Evolutionary conservation across 2,113 vertebrate genomes (phyloP), one percentile per base, ranked within the genome.

Genomic region (Grus americana): DNA sequence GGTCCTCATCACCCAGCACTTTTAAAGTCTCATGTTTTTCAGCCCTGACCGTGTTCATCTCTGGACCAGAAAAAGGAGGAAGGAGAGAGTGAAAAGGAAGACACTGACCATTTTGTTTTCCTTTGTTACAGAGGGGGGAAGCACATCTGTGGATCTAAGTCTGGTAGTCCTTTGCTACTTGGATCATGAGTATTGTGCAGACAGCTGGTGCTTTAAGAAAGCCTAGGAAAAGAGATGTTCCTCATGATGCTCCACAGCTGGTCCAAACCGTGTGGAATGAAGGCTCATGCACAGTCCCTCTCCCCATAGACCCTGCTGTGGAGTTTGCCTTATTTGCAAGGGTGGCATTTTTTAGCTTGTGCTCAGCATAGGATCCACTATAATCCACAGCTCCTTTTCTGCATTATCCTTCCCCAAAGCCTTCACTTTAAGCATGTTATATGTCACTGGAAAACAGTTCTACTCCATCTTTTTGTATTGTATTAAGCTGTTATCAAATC

Each of bases 31-130:
- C 8, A 3, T 19, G 11, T 8, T 58, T 93, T 92, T 66, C 40
- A 85, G 36, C 16, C 27, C 11, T 10, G 7, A 70, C 3, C 0
- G 0, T 2, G 2, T 71, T 63, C 11, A 15, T 30, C 29, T 50
- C 24, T 29, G 42, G 24, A 79, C 10, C 21, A 81, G 40, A 70
- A 80, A 42, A 52, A 42, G 6, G 21, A 40, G 42, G 38, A 46
- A 15, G 15, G 27, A 58, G 24, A 55, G 22, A 17, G 3, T n/a
- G 13, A 47, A 82, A n/a, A 72, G 11, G 34, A 88, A 67, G 58
- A 42, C 19, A 34, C 5, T 24, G 44, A 26, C 23, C 61, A 12
- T 46, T 84, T 84, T 84, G 21, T 27, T 91, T 87, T 84, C 1
- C 5, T 38, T 50, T 61, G 5, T 29, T 46, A 12, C 0, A 2